Evolutionary conservation across 2,888 invertebrate species (phyloP), one percentile per base, ranked within the genome.

Genomic region (Lycaena phlaeas): DNA sequence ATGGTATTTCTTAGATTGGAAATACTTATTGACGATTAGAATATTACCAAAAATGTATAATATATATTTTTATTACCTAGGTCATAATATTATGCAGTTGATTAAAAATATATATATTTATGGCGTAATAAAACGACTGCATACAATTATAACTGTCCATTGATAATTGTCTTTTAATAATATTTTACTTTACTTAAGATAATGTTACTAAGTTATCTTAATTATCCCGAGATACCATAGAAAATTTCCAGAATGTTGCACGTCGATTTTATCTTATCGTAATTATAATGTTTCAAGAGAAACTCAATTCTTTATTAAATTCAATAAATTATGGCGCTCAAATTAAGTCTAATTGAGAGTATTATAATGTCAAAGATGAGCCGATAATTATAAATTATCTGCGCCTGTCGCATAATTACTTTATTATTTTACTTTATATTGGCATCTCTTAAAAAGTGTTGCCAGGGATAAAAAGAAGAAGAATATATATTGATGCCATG

Each of bases 341-440:
- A 34, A 34, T 34, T 22, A 34, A 7, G 34, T 34, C 34, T 34
- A 34, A 34, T 34, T 34, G 34, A 6, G 22, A 7, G 12, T 34
- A 34, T 34, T 34, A 34, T 34, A 34, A 34, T 34, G 34, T 34
- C 34, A 34, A 34, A 34, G 34, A 34, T 34, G 34, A 10, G 34
- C 34, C 6, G 34, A 22, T 22, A 12, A 34, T 34, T 22, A 34
- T 34, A 22, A 22, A 34, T 34, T 34, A 34, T 34, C 17, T 34
- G 12, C 17, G 34, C 18, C 7, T 18, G 31, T 18, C 17, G 7
- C 18, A 11, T 34, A 34, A 34, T 18, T 22, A 34, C 34, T 34
- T 22, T 22, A 34, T 34, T 22, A 34, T 18, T 34, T 22, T 22
- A 34, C 22, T 34, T 34, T 34, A 31, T 31, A 18, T 22, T 12